These are phyloP conservation scores for Eupithecia tripunctaria DNA, from an alignment of 2,888 invertebrate species.

Conservation along the genomic window DNA sequence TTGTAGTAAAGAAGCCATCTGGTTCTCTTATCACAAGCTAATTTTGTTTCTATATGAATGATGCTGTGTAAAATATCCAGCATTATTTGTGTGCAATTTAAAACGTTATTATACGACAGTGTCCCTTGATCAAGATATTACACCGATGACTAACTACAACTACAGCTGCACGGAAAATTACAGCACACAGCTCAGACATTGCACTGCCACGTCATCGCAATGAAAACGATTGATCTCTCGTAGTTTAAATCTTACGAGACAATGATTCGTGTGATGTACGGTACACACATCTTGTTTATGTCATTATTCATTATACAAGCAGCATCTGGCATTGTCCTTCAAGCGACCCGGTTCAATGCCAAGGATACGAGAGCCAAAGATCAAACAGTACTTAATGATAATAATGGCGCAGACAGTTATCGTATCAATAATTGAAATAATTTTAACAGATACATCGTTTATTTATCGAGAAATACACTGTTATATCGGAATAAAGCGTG, in stretches of 20 bases:
- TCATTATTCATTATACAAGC: background rate
- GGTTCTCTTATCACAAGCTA: background rate
- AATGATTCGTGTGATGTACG: background rate
- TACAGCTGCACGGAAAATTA: conserved; percentile 25
- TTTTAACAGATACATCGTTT: conserved; percentile 31
- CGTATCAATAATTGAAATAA: conserved; percentile 20
- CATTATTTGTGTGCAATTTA: background rate
- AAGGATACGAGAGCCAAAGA: conserved; percentile 40
- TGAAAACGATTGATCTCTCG: conserved; percentile 6
- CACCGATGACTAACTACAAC: conserved; percentile 23
- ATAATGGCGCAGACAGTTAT: conserved; percentile 10
- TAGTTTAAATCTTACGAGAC: background rate
- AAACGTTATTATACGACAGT: background rate
- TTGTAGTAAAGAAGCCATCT: background rate
- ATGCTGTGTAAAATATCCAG: background rate
- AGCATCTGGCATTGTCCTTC: conserved; percentile 34
- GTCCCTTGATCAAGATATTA: background rate
- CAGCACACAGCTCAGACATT: conserved; percentile 13
- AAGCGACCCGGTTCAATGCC: conserved; percentile 43
- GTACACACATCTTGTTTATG: background rate
- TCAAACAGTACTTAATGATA: conserved; percentile 28
- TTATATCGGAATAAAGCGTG: conserved; percentile 43
- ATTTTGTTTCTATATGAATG: background rate
- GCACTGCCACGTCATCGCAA: conserved; percentile 12
- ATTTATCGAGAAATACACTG: conserved; percentile 30